Conservation (phyloP, 2,113 vertebrate genomes). For the Pollachius pollachius region DNA sequence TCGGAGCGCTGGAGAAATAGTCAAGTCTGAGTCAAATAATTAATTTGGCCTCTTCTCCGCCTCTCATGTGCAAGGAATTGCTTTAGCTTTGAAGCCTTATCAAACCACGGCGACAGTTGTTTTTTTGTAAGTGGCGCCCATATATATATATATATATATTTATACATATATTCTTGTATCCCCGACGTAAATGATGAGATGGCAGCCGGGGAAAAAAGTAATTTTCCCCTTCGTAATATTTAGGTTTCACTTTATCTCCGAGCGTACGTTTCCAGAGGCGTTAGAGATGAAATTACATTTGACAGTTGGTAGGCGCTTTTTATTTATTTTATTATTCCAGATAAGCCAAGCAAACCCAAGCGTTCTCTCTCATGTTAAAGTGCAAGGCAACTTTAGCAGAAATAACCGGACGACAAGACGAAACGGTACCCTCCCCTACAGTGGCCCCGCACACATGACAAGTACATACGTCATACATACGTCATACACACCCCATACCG, state of each 20-base stretch:
- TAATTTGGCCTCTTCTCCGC: slow-evolving; percentile 20
- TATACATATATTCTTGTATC: slow-evolving; percentile 15
- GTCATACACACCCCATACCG: slow-evolving; percentile 49
- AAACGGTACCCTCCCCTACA: slow-evolving; percentile 58
- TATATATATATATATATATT: slow-evolving; percentile 32
- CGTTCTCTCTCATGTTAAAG: background rate
- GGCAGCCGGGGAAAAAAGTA: slow-evolving; percentile 38
- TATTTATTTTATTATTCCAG: too few relatives aligned
- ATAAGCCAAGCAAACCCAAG: background rate
- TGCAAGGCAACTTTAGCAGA: background rate
- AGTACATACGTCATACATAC: slow-evolving; percentile 64
- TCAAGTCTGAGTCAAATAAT: background rate
- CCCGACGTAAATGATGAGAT: slow-evolving; percentile 14
- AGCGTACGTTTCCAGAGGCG: slow-evolving; percentile 49
- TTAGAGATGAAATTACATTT: slow-evolving; percentile 13
- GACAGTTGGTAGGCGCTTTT: background rate
- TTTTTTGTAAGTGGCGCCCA: slow-evolving; percentile 44
- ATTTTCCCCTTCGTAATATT: slow-evolving; percentile 38
- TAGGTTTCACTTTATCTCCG: slow-evolving; percentile 33
- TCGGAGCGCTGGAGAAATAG: background rate
- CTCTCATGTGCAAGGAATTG: slow-evolving; percentile 19
- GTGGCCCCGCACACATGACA: slow-evolving; percentile 52
- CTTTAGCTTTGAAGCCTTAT: slow-evolving; percentile 45
- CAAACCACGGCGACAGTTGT: slow-evolving; percentile 22
- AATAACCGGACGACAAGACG: slow-evolving; percentile 14